Conservation (phyloP, 2,888 invertebrate species). For the Hypomecis punctinalis region DNA sequence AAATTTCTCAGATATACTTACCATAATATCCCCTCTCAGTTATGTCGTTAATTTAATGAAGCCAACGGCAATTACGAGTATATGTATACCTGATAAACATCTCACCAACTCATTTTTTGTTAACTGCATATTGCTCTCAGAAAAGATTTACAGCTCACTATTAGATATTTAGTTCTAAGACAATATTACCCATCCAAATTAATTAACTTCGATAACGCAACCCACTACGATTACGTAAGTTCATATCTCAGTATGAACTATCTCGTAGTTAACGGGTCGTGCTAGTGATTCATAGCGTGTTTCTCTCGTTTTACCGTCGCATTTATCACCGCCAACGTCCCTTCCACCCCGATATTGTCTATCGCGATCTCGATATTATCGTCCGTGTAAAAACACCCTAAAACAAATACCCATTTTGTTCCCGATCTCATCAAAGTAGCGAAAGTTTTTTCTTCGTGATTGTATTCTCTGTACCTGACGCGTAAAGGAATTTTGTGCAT, state of each 20-base stretch:
- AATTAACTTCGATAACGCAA: not conserved
- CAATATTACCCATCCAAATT: too few relatives aligned
- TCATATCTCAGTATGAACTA: constrained; percentile 10
- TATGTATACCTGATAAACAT: too few relatives aligned
- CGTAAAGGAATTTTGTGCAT: constrained; percentile 9
- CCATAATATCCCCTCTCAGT: too few relatives aligned
- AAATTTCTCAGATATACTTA: too few relatives aligned
- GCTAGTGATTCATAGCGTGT: constrained; percentile 29
- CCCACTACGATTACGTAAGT: not conserved
- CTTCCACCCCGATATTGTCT: constrained; percentile 23
- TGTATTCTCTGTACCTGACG: constrained; percentile 16
- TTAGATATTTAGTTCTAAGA: too few relatives aligned
- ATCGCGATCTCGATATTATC: constrained; percentile 27
- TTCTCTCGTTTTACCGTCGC: constrained; percentile 25
- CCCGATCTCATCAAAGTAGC: constrained; percentile 2
- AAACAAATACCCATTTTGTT: constrained; percentile 26
- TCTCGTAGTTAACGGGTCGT: constrained; percentile 16
- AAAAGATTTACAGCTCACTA: too few relatives aligned
- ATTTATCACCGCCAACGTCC: constrained; percentile 27
- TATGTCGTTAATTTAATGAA: too few relatives aligned
- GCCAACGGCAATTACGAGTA: too few relatives aligned
- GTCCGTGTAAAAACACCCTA: constrained; percentile 18
- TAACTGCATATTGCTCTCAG: too few relatives aligned
- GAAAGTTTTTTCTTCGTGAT: constrained; percentile 14
- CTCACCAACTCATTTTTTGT: too few relatives aligned